Evolutionary conservation across 35 echinoderm and acorn worm species (phyloP).

Genomic region (Anneissia japonica): DNA sequence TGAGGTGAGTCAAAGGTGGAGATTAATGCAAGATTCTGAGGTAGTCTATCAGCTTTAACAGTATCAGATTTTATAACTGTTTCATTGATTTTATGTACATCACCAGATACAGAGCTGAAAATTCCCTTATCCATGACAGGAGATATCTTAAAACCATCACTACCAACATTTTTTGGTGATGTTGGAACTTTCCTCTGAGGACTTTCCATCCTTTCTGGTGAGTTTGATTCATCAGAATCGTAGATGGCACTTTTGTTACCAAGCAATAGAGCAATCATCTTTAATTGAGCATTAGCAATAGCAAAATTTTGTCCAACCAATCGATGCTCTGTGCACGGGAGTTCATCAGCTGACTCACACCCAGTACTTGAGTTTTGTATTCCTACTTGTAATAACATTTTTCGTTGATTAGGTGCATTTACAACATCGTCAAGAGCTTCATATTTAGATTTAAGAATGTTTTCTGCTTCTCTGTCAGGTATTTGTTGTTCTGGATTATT

Average conservation of each 20-base stretch:
- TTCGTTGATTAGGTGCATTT: background rate
- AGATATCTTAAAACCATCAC: background rate
- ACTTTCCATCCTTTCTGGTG: background rate
- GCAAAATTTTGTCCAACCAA: conserved; percentile 53
- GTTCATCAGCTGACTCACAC: background rate
- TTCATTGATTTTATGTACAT: background rate
- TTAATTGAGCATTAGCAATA: conserved; percentile 52
- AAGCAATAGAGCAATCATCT: conserved; percentile 38
- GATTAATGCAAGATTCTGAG: background rate
- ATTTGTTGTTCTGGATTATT: too few species aligned
- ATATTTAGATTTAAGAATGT: background rate
- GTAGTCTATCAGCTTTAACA: background rate
- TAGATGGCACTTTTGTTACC: background rate
- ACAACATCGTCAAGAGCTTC: background rate
- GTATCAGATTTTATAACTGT: background rate
- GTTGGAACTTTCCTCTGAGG: background rate
- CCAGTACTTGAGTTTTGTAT: background rate
- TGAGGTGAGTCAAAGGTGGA: background rate
- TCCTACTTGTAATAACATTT: background rate
- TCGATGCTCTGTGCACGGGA: conserved; percentile 9
- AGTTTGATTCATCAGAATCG: background rate
- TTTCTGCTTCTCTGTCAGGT: too few species aligned
- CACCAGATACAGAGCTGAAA: background rate
- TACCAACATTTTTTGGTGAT: background rate
- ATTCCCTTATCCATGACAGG: background rate